Percentiles rank a stretch among this genome's conserved stretches.
Conservation (phyloP, 2,113 vertebrate genomes). For the Vidua chalybeata region DNA sequence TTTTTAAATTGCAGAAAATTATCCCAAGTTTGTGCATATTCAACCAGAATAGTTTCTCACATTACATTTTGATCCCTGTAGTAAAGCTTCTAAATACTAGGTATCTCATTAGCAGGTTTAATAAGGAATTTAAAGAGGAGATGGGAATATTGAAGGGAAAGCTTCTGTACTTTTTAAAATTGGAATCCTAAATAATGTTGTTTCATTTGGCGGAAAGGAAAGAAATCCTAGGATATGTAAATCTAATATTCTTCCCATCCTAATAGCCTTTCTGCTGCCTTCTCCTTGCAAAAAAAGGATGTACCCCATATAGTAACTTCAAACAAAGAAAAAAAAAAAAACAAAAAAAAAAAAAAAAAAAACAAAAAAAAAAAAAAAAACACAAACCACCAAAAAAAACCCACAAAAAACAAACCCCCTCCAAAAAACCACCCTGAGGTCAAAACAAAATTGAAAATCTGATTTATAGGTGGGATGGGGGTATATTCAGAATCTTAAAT, state of each 20-base stretch:
- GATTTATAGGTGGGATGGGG: background rate
- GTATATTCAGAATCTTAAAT: background rate
- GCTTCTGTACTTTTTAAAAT: background rate
- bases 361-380: fast-evolving
- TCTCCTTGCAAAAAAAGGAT: background rate
- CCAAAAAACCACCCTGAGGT: background rate
- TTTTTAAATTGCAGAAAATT: background rate
- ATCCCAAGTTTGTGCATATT: background rate
- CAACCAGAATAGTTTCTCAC: background rate
- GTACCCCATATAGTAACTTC: background rate
- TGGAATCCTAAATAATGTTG: background rate
- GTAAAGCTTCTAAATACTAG: background rate
- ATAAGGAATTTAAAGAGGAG: background rate
- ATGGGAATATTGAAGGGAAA: no score
- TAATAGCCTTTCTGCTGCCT: background rate
- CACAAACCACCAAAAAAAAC: fast-evolving
- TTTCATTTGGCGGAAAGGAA: background rate
- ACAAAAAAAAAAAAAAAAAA: fast-evolving
- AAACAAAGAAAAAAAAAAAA: fast-evolving
- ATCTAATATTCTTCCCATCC: background rate
- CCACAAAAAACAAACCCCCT: no score
- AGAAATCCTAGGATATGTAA: background rate
- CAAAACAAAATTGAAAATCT: background rate
- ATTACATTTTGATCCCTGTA: background rate
- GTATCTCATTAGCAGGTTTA: background rate